These are phyloP conservation scores for Plotosus lineatus DNA, from an alignment of 2,113 vertebrate genomes.

Conservation along the genomic window DNA sequence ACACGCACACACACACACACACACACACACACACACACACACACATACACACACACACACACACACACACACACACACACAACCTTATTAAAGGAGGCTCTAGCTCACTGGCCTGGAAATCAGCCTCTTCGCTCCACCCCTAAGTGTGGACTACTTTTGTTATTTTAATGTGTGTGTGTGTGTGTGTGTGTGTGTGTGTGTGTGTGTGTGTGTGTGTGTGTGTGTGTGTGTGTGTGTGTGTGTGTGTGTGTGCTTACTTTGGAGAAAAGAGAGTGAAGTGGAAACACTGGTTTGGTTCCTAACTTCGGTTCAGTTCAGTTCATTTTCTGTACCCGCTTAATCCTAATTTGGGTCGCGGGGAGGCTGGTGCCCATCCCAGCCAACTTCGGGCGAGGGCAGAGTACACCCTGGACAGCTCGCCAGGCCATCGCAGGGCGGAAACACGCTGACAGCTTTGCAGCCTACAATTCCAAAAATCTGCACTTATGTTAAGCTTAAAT, in stretches of 20 bases:
- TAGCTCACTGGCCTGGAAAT: slow-evolving; percentile 76
- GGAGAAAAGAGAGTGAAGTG: slow-evolving; percentile 7
- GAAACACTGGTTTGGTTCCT: slow-evolving; percentile 16
- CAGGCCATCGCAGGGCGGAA: too few relatives aligned
- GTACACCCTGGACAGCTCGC: too few relatives aligned
- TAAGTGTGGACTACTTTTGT: slow-evolving; percentile 80
- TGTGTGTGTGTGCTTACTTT: slow-evolving; percentile 26
- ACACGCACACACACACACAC: slow-evolving; percentile 45
- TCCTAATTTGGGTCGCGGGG: too few relatives aligned
- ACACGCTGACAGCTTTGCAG: too few relatives aligned
- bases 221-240: slow-evolving; percentile 24
- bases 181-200: slow-evolving; percentile 31
- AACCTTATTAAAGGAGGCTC: slow-evolving; percentile 75
- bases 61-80: slow-evolving; percentile 47
- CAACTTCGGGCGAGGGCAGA: too few relatives aligned
- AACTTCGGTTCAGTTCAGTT: too few relatives aligned
- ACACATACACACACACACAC: slow-evolving; percentile 47
- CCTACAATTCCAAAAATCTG: neutral
- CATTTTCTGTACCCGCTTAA: too few relatives aligned
- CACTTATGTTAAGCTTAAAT: neutral
- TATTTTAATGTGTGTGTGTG: slow-evolving; percentile 67
- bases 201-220: slow-evolving; percentile 32
- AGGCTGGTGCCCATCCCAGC: too few relatives aligned
- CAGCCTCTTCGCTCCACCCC: slow-evolving; percentile 72
- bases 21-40: slow-evolving; percentile 40